Conservation (phyloP, 2,797 vertebrate species). For the Epinephelus coioides region DNA sequence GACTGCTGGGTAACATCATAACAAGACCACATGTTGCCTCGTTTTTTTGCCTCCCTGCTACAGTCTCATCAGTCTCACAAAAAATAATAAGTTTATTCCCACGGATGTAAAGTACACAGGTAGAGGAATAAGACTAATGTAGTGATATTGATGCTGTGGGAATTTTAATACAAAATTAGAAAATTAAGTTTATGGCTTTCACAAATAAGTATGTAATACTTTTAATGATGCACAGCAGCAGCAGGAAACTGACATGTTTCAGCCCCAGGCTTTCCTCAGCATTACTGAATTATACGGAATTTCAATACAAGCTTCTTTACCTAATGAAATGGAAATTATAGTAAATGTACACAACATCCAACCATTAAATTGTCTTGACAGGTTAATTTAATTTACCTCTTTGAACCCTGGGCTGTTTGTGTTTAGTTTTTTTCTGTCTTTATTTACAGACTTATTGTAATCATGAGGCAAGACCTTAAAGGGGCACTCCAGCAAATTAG, state of each 20-base stretch:
- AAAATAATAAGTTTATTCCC: constrained; percentile 5
- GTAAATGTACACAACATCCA: constrained; percentile 13
- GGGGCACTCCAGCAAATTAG: background rate
- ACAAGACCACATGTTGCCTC: constrained; percentile 56
- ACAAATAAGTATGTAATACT: no score
- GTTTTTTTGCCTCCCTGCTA: constrained; percentile 16
- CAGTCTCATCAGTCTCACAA: constrained; percentile 21
- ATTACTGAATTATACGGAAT: no score
- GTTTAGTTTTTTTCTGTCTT: constrained; percentile 4
- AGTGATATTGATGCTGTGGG: background rate
- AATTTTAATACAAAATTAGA: background rate
- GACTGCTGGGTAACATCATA: constrained; percentile 56
- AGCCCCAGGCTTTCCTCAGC: no score
- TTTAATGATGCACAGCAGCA: no score
- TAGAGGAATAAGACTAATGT: constrained; percentile 1
- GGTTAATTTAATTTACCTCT: constrained; percentile 18
- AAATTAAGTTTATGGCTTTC: no score
- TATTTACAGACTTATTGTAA: constrained; percentile 9
- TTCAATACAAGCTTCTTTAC: constrained; percentile 12
- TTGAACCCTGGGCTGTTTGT: constrained; percentile 15
- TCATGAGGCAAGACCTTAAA: constrained; percentile 6
- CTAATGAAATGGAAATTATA: constrained; percentile 35
- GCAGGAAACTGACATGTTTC: no score
- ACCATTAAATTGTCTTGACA: constrained; percentile 19
- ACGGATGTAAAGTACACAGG: background rate